A percentile compares a stretch with the other conserved stretches of the same genome.
Conservation (phyloP, 2,113 vertebrate species). For the Pygoscelis antarcticus region DNA sequence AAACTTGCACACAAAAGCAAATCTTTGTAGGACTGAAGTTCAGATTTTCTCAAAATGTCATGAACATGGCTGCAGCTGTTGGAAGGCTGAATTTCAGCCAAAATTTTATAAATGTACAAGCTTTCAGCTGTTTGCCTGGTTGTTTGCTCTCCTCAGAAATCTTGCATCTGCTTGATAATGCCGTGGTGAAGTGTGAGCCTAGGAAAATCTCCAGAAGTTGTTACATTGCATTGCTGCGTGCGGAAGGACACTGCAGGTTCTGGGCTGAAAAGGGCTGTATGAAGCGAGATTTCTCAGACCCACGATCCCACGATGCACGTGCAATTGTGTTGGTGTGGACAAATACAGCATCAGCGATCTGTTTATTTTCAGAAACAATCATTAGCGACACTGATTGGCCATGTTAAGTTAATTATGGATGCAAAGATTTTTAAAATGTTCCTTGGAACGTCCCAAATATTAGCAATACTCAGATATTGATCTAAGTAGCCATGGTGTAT, state of each 20-base stretch:
- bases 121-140: not conserved
- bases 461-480: not conserved
- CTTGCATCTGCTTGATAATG: not conserved
- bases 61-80: constrained; percentile 2
- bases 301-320: rapidly evolving
- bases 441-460: not conserved
- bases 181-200: not conserved
- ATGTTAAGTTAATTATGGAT: not conserved
- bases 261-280: not conserved
- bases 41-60: not conserved
- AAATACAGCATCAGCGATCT: not conserved
- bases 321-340: not conserved
- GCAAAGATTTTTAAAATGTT: not conserved
- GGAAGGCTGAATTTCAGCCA: constrained; percentile 1
- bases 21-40: not conserved
- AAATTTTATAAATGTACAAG: not conserved
- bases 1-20: constrained; percentile 4
- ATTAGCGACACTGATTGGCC: not conserved
- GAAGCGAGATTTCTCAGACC: not conserved
- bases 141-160: not conserved
- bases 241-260: not conserved
- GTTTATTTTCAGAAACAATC: not conserved
- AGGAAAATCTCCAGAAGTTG: not conserved
- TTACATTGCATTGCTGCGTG: rapidly evolving
- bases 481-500: not conserved